Evolutionary conservation across 1,140 invertebrate genomes (phyloP), one percentile per base, ranked within the genome.

Genomic region (Steinernema khuongi): DNA sequence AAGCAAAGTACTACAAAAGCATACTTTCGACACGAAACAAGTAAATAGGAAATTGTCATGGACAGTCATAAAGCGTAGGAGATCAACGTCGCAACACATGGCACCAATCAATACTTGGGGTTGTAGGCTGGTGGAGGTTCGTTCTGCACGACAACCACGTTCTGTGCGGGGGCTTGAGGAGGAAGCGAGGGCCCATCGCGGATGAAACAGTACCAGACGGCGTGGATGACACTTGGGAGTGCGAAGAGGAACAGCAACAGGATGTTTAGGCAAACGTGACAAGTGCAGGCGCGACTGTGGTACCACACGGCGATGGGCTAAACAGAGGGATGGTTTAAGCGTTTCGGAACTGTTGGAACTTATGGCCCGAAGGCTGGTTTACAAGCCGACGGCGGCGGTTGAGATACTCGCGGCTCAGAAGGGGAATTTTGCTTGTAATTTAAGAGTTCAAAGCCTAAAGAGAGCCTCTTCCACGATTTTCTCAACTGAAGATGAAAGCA

Each of bases 261-360:
- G 30, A 75, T 11, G 19, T 67, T 43, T 22, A 75, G 68, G 1
- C 31, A 30, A 0, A 75, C 72, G 29, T 75, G 44, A 28, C 41
- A n/a, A 17, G 29, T 67, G 22, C 74, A 75, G 26, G 33, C 7
- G 31, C 70, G 60, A 30, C 31, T 60, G 66, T 75, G 74, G 41
- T 32, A 72, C 74, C 74, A 75, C 22, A 75, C 69, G 30, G 74
- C 74, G 2, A 75, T 31, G n/a, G 74, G 74, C 74, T 75, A 33
- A 68, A 75, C 28, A 68, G 72, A 73, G 26, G 33, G 33, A 70
- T 41, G 69, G n/a, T 66, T 26, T 70, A 22, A 43, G 66, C 7
- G 22, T 30, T 7, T 67, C n/a, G n/a, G n/a, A n/a, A n/a, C n/a
- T n/a, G n/a, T n/a, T n/a, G n/a, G n/a, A n/a, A n/a, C n/a, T n/a